Conservation (phyloP, 2,113 vertebrate species). For the Bubo scandiacus region DNA sequence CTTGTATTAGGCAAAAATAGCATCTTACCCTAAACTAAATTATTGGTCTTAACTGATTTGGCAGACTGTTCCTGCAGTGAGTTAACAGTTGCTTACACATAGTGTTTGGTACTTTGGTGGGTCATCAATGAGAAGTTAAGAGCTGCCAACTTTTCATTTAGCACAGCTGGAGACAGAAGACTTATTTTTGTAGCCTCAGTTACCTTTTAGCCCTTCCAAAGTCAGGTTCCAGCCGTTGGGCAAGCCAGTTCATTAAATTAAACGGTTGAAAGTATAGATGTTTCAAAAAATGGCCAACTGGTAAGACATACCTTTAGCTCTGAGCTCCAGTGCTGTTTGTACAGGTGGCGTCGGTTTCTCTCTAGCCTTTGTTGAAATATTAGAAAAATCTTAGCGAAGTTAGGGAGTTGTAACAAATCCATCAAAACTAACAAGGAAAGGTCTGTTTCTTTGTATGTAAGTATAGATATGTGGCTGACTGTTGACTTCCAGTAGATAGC, state of each 20-base stretch:
- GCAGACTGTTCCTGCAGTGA: background rate
- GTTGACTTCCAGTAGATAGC: background rate
- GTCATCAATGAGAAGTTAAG: background rate
- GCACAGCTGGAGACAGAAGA: background rate
- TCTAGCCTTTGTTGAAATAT: background rate
- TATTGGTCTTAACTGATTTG: background rate
- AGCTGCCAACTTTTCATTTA: background rate
- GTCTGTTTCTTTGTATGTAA: background rate
- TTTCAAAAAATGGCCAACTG: background rate
- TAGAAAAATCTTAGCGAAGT: background rate
- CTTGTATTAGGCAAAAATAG: background rate
- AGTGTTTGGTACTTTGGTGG: background rate
- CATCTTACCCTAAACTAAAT: background rate
- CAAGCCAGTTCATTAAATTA: background rate
- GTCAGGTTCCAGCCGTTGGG: background rate
- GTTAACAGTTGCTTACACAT: background rate
- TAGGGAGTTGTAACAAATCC: background rate
- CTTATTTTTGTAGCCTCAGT: background rate
- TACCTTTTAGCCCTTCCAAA: background rate
- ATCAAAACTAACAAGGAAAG: background rate
- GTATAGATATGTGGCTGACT: background rate
- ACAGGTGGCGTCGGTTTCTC: background rate
- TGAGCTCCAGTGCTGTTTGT: background rate
- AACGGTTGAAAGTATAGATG: background rate
- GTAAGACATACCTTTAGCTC: background rate